These are phyloP conservation scores for Scarus forsteni DNA, from an alignment of 2,797 vertebrate genomes.

Conservation along the genomic window DNA sequence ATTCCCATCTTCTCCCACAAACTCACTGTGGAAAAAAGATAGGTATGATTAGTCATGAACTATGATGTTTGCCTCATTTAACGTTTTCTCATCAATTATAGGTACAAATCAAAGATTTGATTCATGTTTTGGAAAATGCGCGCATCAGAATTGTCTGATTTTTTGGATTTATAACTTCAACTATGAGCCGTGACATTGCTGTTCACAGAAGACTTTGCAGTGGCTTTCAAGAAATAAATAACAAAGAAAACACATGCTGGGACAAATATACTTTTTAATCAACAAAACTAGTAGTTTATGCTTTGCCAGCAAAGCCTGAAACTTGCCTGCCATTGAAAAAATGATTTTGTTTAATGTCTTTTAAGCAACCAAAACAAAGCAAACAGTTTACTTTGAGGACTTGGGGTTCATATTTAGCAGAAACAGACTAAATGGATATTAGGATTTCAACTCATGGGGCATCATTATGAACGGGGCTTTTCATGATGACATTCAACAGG, in stretches of 20 bases:
- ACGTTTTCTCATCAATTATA: background rate
- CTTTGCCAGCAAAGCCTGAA: too few relatives aligned
- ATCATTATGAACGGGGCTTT: too few relatives aligned
- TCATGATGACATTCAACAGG: too few relatives aligned
- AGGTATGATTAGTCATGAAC: slow-evolving; percentile 17
- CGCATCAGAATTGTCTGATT: background rate
- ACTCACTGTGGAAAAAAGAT: slow-evolving; percentile 85
- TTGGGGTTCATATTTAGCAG: too few relatives aligned
- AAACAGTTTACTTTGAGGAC: too few relatives aligned
- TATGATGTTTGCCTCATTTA: background rate
- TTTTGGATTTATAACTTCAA: background rate
- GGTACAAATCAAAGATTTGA: background rate
- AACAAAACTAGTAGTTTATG: too few relatives aligned
- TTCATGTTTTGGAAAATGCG: slow-evolving; percentile 2
- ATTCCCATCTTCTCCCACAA: slow-evolving; percentile 95
- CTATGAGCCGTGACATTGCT: background rate
- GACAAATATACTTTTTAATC: background rate
- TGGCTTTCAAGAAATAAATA: background rate
- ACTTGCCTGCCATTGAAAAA: too few relatives aligned
- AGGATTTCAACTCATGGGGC: too few relatives aligned
- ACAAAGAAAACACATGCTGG: background rate
- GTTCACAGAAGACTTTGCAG: background rate
- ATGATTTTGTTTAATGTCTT: too few relatives aligned
- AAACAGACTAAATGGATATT: too few relatives aligned
- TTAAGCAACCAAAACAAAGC: too few relatives aligned